These are phyloP conservation scores for Poeciliopsis retropinna DNA, from an alignment of 2,113 vertebrate species.

Conservation along the genomic window DNA sequence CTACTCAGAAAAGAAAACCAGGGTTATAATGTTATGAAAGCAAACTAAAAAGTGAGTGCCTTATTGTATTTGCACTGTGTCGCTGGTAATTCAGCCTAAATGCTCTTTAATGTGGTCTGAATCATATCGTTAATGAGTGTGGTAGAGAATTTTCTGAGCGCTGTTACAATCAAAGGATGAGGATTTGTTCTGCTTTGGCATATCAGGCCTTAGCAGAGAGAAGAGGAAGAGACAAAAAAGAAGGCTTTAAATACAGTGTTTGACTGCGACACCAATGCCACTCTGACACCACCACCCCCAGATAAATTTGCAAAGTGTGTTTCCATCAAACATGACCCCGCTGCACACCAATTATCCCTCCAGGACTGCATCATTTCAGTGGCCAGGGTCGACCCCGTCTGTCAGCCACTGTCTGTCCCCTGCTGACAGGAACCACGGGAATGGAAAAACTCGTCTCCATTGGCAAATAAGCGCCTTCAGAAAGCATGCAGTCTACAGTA, in stretches of 20 bases:
- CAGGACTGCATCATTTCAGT: slow-evolving; percentile 48
- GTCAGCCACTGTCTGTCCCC: slow-evolving; percentile 53
- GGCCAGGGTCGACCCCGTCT: slow-evolving; percentile 53
- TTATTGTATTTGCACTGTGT: slow-evolving; percentile 10
- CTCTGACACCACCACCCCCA: slow-evolving; percentile 49
- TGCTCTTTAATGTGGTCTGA: slow-evolving; percentile 28
- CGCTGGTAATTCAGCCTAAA: neutral
- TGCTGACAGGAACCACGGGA: slow-evolving; percentile 29
- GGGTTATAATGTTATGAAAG: neutral
- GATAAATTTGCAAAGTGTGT: slow-evolving; percentile 70
- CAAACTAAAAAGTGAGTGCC: neutral
- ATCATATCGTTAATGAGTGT: slow-evolving; percentile 21
- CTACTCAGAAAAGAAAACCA: neutral
- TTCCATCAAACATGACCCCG: slow-evolving; percentile 73
- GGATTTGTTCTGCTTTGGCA: slow-evolving; percentile 46
- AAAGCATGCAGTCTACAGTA: slow-evolving; percentile 65
- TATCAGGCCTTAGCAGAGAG: slow-evolving; percentile 34
- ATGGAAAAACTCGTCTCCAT: slow-evolving; percentile 56
- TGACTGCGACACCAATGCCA: slow-evolving; percentile 46
- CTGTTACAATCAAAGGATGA: slow-evolving; percentile 41
- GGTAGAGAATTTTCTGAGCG: slow-evolving; percentile 12
- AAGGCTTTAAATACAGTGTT: slow-evolving; percentile 51
- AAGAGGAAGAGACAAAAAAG: slow-evolving; percentile 23
- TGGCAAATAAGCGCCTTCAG: slow-evolving; percentile 60
- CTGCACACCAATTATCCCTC: slow-evolving; percentile 72